A percentile compares a stretch with the other conserved stretches of the same genome.
These are phyloP conservation scores for Xenus cinereus DNA, from an alignment of 2,113 vertebrate genomes.

Conservation along the genomic window DNA sequence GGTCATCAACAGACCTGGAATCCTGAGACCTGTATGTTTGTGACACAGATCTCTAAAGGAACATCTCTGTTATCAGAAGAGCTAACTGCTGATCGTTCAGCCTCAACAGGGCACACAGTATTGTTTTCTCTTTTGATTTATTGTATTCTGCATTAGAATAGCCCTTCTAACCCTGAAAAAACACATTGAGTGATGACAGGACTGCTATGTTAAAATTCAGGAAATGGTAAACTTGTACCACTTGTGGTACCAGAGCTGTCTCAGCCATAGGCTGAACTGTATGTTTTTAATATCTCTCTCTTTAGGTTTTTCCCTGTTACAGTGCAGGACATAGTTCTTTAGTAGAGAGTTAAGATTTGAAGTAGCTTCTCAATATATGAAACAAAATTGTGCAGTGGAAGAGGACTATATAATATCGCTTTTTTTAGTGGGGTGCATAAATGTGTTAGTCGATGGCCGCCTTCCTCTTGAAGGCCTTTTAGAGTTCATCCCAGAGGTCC, in stretches of 20 bases:
- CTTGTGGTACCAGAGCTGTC: not conserved
- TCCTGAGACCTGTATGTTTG: not conserved
- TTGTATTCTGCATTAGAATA: not conserved
- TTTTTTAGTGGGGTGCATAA: not conserved
- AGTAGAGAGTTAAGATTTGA: not conserved
- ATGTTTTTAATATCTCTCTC: not conserved
- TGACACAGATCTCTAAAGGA: not conserved
- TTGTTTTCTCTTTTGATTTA: not conserved
- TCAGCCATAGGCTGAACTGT: not conserved
- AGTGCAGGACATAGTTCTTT: not conserved
- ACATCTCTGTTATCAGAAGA: not conserved
- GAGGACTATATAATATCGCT: not conserved
- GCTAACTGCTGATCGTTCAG: not conserved
- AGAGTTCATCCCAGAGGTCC: not conserved
- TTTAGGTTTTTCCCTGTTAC: not conserved
- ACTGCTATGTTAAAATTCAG: not conserved
- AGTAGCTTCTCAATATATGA: not conserved
- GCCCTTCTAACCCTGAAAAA: not conserved
- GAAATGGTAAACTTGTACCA: not conserved
- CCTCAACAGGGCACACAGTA: not conserved
- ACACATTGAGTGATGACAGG: not conserved
- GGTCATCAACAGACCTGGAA: not conserved
- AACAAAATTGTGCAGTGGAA: not conserved
- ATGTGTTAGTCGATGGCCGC: accelerated
- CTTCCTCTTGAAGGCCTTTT: not conserved